Conservation (phyloP, 1,140 invertebrate genomes). For the Amphibalanus amphitrite region DNA sequence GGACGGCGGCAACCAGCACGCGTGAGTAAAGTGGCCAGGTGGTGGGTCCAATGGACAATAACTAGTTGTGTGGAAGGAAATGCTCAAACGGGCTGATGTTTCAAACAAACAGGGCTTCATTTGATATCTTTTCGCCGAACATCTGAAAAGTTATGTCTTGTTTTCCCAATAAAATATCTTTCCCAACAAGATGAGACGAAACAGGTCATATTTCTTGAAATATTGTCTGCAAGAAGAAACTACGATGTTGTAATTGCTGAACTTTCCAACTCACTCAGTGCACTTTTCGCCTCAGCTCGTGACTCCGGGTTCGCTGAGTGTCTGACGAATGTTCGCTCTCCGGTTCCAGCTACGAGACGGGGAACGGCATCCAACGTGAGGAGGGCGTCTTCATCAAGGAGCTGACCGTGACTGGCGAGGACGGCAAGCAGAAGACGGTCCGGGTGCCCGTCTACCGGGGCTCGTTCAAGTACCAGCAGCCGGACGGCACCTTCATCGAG, state of each 20-base stretch:
- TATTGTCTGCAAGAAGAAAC: no score
- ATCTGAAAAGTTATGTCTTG: neutral
- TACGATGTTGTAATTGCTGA: no score
- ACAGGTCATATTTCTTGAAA: no score
- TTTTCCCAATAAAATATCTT: no score
- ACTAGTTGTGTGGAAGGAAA: neutral
- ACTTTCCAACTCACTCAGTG: no score
- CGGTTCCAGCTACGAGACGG: neutral
- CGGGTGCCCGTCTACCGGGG: neutral
- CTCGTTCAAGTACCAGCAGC: neutral
- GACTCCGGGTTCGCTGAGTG: no score
- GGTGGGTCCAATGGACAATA: neutral
- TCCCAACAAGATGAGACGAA: no score
- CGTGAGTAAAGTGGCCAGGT: neutral
- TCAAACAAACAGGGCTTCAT: neutral
- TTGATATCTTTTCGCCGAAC: neutral
- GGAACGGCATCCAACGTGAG: neutral
- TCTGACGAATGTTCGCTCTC: no score
- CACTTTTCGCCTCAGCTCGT: no score
- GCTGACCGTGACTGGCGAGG: neutral
- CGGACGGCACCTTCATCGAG: neutral
- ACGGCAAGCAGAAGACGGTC: neutral
- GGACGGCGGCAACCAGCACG: neutral
- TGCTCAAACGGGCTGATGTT: neutral
- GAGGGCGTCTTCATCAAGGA: constrained; percentile 1